Base-by-base conservation (phyloP, 1,140 invertebrate genomes). In the Octopus bimaculoides region DNA sequence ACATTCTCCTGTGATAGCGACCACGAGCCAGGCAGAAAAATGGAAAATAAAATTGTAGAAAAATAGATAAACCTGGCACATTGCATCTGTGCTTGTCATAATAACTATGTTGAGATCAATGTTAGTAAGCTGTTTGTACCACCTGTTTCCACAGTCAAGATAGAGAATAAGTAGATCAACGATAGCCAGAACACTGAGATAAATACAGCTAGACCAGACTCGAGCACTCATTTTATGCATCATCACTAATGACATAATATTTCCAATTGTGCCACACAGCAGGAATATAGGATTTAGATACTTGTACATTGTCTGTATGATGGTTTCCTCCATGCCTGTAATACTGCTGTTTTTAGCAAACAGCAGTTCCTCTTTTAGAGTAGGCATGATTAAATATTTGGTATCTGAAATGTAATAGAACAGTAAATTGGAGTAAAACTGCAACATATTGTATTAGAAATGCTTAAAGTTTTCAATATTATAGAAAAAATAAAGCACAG, bases 191-290 rank as follows among this genome's bases (percentile, higher is more conserved):
- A 89, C 81, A 2, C 86, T 75, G 75, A 90, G 84, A 80, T 89
- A 90, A n/a, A 89, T 82, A 81, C 88, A 89, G 7, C 86, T 89
- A 5, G 89, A 90, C 85, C 87, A 88, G 4, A 86, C 85, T 9
- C 84, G 81, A n/a, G 83, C 79, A 54, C 85, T 85, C 73, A 88
- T 84, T 52, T 86, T 80, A 10, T 84, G 79, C 80, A 90, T 79
- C 10, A 86, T 77, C 77, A 85, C 52, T 12, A 85, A 81, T 14
- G 86, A 84, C 6, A 87, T 53, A 9, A 86, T 56, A 77, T 88
- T 89, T 26, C 89, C 87, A 10, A 89, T 55, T 17, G 86, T 87
- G 7, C 88, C 89, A 26, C 87, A 69, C 12, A 88, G 54, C n/a
- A 90, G 81, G 17, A 90, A 81, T 9, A 86, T 71, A 0, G 89